A percentile compares a stretch with the other conserved stretches of the same genome.
These are phyloP conservation scores for Sebastes hopkinsi DNA, from an alignment of 2,797 vertebrate genomes.

Conservation along the genomic window DNA sequence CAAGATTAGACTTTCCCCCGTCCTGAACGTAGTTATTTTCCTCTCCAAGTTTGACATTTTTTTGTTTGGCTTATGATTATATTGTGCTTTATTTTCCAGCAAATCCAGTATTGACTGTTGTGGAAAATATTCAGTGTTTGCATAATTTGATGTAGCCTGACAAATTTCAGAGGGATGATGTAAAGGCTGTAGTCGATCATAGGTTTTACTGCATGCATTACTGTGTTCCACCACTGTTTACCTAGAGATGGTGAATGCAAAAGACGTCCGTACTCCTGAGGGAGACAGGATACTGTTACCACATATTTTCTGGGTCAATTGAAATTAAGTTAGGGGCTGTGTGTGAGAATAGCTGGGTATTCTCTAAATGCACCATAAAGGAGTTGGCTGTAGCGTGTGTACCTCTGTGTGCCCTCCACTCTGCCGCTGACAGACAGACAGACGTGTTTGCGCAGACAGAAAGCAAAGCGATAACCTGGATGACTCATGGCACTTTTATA, in stretches of 20 bases:
- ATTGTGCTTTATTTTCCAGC: slow-evolving; percentile 2
- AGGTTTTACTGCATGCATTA: not conserved
- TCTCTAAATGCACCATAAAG: slow-evolving; percentile 1
- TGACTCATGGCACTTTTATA: slow-evolving; percentile 63
- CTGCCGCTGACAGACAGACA: slow-evolving; percentile 23
- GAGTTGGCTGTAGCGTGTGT: not conserved
- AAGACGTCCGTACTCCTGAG: not conserved
- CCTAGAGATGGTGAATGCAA: not conserved
- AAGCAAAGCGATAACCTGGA: slow-evolving; percentile 40
- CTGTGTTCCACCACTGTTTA: not conserved
- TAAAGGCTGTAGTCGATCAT: not conserved
- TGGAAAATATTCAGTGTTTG: slow-evolving; percentile 27
- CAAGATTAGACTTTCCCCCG: not conserved
- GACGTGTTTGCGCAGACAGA: slow-evolving; percentile 35
- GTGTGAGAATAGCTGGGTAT: not conserved
- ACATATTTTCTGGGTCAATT: slow-evolving; percentile 15
- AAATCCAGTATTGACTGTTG: slow-evolving; percentile 10
- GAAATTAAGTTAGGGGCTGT: not conserved
- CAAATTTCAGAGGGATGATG: not conserved
- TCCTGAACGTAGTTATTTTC: not conserved
- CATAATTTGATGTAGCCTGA: slow-evolving; percentile 15
- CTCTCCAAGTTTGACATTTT: not conserved
- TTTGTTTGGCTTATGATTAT: not conserved
- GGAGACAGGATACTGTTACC: not conserved
- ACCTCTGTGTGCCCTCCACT: not conserved